phyloP scores from a whole-genome alignment of 2,888 invertebrate genomes.

The Megalurothrips usitatus region DNA sequence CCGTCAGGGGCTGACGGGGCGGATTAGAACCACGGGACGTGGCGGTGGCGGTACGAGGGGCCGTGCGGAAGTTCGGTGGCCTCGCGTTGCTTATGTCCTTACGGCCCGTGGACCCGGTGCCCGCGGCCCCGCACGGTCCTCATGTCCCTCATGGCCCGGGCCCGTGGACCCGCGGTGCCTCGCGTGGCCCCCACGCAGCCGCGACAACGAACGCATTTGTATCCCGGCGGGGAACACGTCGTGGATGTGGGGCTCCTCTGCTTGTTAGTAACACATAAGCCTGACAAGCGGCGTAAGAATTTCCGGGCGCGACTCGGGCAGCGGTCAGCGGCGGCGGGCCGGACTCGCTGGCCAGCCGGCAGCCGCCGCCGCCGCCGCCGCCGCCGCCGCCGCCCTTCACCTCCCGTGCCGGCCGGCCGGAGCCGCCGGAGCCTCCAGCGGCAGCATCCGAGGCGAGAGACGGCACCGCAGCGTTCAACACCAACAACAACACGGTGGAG shows the following conservation, averaged over 20 bases:
- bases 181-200: background rate
- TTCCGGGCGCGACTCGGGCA: background rate
- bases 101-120: background rate
- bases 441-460: background rate
- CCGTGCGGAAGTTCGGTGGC: too few species aligned
- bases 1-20: too few species aligned
- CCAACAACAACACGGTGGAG: background rate
- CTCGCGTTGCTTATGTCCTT: too few species aligned
- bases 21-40: too few species aligned
- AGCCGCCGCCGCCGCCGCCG: background rate
- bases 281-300: conserved; percentile 24
- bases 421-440: background rate
- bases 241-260: background rate
- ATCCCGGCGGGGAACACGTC: background rate
- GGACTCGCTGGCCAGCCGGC: background rate
- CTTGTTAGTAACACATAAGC: conserved; percentile 12
- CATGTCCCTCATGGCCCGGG: background rate
- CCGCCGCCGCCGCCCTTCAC: background rate
- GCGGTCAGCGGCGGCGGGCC: background rate
- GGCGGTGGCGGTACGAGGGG: too few species aligned
- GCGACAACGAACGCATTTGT: conserved; percentile 10
- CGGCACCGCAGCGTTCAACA: background rate
- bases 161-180: background rate
- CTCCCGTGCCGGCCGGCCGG: background rate
- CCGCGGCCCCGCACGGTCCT: background rate